Evolutionary conservation across 2,797 vertebrate species (phyloP), one percentile per base, ranked within the genome.

Genomic region (Tamandua tetradactyla): DNA sequence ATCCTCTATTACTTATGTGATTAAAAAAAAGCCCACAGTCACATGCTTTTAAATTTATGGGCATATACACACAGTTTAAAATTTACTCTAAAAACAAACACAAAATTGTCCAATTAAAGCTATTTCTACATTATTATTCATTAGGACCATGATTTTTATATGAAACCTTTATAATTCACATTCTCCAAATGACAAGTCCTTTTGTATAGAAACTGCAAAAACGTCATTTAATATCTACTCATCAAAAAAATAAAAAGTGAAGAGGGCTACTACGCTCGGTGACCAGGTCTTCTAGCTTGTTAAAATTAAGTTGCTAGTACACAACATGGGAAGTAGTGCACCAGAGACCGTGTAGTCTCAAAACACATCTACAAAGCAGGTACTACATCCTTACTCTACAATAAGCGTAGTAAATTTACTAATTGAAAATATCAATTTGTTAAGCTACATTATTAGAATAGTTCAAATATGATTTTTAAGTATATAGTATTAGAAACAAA

Each of bases 1-100:
- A 27, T 59, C 25, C 37, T 47, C 22, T 68, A 59, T 64, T 89
- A 44, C 20, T 72, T 83, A 68, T 69, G 44, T 74, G 59, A 61
- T 78, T n/a, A 20, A 55, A 61, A 27, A 81, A 83, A 79, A 92
- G 61, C 4, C 85, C 30, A 85, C 40, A 85, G 59, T 2, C 52
- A 91, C 85, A 71, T 71, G 27, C 32, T 76, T 94, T 64, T 25
- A 90, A 75, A 57, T 69, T 84, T 59, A 84, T 18, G 71, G 68
- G 42, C 64, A 88, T 69, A 89, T 68, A 55, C 35, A 80, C 47
- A 59, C 30, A 83, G 57, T 86, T 95, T 90, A 83, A 35, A 94
- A 85, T 71, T 87, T 4, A 37, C 13, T 93, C 5, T 61, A 79
- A 96, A 30, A 40, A 66, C 3, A 22, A 84, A 25, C 59, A 64